Evolutionary conservation across 2,113 vertebrate genomes (phyloP), one percentile per base, ranked within the genome.

Genomic region (Upupa epops): DNA sequence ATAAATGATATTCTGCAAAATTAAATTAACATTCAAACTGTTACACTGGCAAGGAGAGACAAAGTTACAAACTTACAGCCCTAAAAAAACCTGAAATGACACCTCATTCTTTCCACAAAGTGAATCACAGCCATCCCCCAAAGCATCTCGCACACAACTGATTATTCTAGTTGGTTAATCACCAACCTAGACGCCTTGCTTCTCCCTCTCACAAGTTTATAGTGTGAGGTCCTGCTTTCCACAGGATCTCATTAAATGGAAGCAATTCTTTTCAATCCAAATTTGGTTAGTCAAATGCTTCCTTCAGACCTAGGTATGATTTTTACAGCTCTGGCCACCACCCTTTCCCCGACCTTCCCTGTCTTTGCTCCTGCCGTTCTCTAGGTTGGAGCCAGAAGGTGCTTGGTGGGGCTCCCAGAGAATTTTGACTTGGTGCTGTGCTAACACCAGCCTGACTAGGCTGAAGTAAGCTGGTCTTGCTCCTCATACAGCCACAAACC

Each of bases 1-100:
- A 99, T 99, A 99, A 99, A 99, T 99, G 97, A 99, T 99, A 98
- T 98, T 98, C 97, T 97, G 97, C 97, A 98, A 98, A 98, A 99
- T 99, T 98, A 98, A 98, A 99, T 99, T 98, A 98, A 98, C 97
- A 97, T 97, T 97, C 97, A 97, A 98, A 98, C 97, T 97, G 97
- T 98, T 97, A 97, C 92, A 92, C 97, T 96, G 93, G 96, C 96
- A 98, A 97, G 96, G 97, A 97, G 97, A 97, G 97, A 97, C 97
- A 98, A 98, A 97, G 97, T 97, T 97, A 97, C 97, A 97, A 96
- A 97, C 97, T 98, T 97, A 96, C 94, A 96, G 95, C 96, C 95
- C 94, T 96, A 93, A 88, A 94, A 94, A 96, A 96, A 13, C 18
- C 25, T 7, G 5, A 97, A 96, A 89, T 84, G 89, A 97, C 66